Percentiles rank a stretch among this genome's conserved stretches.
These are phyloP conservation scores for Dorcus parallelipipedus DNA, from an alignment of 2,888 invertebrate genomes.

Conservation along the genomic window DNA sequence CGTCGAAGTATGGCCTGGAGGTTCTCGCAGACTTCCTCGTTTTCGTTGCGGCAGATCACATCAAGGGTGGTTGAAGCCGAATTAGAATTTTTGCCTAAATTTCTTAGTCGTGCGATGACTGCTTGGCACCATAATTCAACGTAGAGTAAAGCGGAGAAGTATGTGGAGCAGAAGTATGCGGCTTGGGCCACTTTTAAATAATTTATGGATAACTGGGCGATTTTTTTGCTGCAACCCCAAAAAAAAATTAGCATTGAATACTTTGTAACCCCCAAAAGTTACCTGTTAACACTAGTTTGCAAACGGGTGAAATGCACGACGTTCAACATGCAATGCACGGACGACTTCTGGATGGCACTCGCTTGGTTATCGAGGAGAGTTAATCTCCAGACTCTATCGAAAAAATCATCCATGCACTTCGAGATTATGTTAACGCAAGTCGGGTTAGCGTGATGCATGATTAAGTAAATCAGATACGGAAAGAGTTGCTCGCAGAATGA, in stretches of 20 bases:
- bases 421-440: slow-evolving; percentile 45
- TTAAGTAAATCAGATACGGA: slow-evolving; percentile 11
- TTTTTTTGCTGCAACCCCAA: neutral
- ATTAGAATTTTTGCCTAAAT: neutral
- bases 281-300: slow-evolving; percentile 39
- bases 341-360: slow-evolving; percentile 51
- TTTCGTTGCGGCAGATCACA: slow-evolving; percentile 47
- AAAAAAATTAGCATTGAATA: slow-evolving; percentile 1
- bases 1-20: slow-evolving; percentile 61
- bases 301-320: slow-evolving; percentile 66
- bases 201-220: slow-evolving; percentile 57
- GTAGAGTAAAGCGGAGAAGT: slow-evolving; percentile 72
- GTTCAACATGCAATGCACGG: slow-evolving; percentile 65
- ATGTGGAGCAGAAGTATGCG: slow-evolving; percentile 70
- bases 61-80: slow-evolving; percentile 37
- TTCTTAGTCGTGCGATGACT: slow-evolving; percentile 23
- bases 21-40: slow-evolving; percentile 50
- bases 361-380: slow-evolving; percentile 36
- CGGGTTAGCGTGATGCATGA: slow-evolving; percentile 29
- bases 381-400: slow-evolving; percentile 54
- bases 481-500: slow-evolving; percentile 30
- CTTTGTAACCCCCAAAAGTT: neutral
- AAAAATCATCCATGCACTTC: slow-evolving; percentile 57
- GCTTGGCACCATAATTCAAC: slow-evolving; percentile 62
- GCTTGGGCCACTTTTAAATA: slow-evolving; percentile 74